phyloP scores from a whole-genome alignment of 2,113 vertebrate species.

The Ramphastos sulfuratus region DNA sequence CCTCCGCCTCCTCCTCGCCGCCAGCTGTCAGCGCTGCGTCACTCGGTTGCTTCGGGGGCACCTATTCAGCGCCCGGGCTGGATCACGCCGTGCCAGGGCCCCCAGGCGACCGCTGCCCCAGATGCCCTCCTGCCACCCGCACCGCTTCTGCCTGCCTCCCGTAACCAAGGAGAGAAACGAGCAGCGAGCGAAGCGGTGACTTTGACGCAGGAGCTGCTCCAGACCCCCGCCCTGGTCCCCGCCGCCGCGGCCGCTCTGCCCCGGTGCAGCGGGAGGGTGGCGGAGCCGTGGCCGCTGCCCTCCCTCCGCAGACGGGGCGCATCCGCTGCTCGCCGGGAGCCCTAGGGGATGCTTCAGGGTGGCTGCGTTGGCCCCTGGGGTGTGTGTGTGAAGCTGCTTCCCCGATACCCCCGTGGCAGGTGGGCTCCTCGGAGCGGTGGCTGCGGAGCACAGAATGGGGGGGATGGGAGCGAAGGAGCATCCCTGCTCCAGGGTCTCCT shows the following conservation, averaged over 20 bases:
- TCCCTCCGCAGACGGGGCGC: neutral
- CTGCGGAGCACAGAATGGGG: neutral
- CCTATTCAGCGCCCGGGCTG: neutral
- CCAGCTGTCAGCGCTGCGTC: neutral
- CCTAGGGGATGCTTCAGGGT: neutral
- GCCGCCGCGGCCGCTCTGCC: neutral
- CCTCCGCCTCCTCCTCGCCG: neutral
- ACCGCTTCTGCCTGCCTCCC: neutral
- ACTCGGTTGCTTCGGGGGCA: conserved; percentile 2
- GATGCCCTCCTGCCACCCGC: neutral
- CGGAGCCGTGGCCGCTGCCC: neutral
- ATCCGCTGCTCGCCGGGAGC: neutral
- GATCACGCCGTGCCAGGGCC: neutral
- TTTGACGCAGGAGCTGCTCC: conserved; percentile 20
- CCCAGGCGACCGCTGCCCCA: neutral
- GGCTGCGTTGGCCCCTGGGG: neutral
- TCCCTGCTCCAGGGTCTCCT: neutral
- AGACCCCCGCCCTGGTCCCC: neutral
- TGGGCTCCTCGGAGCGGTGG: neutral
- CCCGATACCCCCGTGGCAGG: fast-evolving
- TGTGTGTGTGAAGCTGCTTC: neutral
- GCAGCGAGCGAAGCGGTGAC: neutral
- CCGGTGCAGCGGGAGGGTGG: neutral
- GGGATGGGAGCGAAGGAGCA: neutral
- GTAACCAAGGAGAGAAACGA: conserved; percentile 36